These are phyloP conservation scores for Asarcornis scutulata DNA, from an alignment of 2,113 vertebrate genomes.

Conservation along the genomic window DNA sequence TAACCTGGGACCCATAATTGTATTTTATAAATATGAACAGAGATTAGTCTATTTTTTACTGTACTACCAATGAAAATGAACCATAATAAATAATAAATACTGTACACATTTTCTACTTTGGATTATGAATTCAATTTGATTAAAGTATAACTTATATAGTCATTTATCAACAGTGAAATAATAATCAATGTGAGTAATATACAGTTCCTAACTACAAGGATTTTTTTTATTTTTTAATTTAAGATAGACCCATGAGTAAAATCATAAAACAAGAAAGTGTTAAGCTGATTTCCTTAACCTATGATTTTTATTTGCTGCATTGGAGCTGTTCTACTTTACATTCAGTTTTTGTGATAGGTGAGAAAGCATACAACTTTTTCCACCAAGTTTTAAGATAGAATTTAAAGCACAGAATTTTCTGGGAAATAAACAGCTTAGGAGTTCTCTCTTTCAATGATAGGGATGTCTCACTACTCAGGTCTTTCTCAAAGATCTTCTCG, in stretches of 20 bases:
- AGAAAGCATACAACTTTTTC: not conserved
- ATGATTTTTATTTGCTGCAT: not conserved
- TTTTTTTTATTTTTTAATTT: not conserved
- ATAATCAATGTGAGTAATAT: not conserved
- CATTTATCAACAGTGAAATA: not conserved
- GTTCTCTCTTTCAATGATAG: not conserved
- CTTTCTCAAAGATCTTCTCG: not conserved
- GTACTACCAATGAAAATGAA: not conserved
- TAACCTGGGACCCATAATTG: not conserved
- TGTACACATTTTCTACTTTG: not conserved
- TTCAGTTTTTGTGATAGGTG: not conserved
- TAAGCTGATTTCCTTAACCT: not conserved
- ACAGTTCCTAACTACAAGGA: not conserved
- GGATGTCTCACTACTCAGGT: not conserved
- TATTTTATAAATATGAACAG: not conserved
- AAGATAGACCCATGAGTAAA: not conserved
- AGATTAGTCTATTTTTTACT: not conserved
- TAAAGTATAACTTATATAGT: not conserved
- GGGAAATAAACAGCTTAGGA: not conserved
- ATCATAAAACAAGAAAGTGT: not conserved
- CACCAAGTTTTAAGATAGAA: not conserved
- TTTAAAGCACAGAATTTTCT: not conserved
- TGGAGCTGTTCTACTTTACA: not conserved
- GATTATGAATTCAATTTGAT: slow-evolving; percentile 17
- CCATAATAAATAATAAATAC: slow-evolving; percentile 3